Percentiles rank a stretch among this genome's conserved stretches.
Conservation (phyloP, 2,797 vertebrate species). For the Sebastes matsubarae region DNA sequence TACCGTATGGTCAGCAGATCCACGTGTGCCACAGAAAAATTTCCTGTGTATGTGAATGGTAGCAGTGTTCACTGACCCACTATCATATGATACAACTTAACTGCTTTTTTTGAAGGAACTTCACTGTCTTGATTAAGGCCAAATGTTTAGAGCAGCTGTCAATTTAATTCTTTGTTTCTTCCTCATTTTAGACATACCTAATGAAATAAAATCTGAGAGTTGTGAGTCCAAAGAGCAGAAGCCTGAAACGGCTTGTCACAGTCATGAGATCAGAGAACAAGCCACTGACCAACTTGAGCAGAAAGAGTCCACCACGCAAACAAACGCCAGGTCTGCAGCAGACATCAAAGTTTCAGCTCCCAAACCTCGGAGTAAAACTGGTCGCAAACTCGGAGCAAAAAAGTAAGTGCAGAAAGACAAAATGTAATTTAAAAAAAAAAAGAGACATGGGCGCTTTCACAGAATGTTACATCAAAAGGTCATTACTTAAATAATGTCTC, state of each 20-base stretch:
- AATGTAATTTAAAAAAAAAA: neutral
- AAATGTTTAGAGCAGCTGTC: neutral
- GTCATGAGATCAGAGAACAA: slow-evolving; percentile 67
- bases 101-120: slow-evolving; percentile 10
- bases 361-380: slow-evolving; percentile 69
- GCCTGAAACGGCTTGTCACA: slow-evolving; percentile 70
- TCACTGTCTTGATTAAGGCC: neutral
- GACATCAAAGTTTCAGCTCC: slow-evolving; percentile 47
- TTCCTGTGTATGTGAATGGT: slow-evolving; percentile 39
- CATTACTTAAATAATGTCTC: neutral
- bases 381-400: slow-evolving; percentile 79
- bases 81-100: slow-evolving; percentile 46
- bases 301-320: slow-evolving; percentile 18
- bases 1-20: slow-evolving; percentile 37
- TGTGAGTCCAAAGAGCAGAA: slow-evolving; percentile 80
- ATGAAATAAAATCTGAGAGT: slow-evolving; percentile 70
- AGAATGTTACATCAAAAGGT: neutral
- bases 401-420: slow-evolving; percentile 77
- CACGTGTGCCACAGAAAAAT: neutral
- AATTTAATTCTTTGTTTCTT: neutral
- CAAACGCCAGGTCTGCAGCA: slow-evolving; percentile 16
- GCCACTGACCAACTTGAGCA: slow-evolving; percentile 29
- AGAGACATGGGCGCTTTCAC: neutral
- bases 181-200: slow-evolving; percentile 74
- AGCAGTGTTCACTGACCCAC: slow-evolving; percentile 29